Evolutionary conservation across 2,113 vertebrate genomes (phyloP).

Genomic region (Aphelocoma coerulescens): DNA sequence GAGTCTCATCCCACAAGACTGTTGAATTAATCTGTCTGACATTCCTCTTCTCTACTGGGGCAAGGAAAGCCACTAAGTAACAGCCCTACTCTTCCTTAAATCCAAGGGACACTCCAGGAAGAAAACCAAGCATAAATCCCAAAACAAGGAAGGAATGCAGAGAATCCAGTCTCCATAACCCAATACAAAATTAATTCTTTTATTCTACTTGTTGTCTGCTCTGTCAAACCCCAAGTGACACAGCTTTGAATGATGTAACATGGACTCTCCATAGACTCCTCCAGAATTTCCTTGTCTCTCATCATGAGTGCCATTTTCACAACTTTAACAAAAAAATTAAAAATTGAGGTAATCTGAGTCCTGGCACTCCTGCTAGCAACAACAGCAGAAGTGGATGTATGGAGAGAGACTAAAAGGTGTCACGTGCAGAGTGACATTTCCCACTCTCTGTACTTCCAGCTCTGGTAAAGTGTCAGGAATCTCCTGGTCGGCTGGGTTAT

Average conservation of each 20-base stretch:
- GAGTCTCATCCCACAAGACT: not conserved
- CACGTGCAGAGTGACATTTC: not conserved
- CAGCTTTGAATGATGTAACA: not conserved
- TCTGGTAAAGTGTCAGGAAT: no score
- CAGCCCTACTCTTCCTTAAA: not conserved
- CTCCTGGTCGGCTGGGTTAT: rapidly evolving
- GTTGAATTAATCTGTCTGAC: not conserved
- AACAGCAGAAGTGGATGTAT: not conserved
- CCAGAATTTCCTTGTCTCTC: not conserved
- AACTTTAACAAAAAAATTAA: not conserved
- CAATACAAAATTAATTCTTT: not conserved
- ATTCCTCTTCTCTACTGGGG: not conserved
- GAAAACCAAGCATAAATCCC: not conserved
- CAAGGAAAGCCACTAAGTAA: not conserved
- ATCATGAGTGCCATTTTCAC: not conserved
- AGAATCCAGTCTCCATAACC: not conserved
- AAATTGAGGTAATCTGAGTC: not conserved
- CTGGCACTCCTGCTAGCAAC: not conserved
- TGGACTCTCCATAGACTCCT: not conserved
- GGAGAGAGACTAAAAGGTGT: not conserved
- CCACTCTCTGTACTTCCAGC: not conserved
- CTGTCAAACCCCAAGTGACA: not conserved
- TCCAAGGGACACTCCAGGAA: not conserved
- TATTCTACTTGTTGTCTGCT: not conserved
- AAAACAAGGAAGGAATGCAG: not conserved